Percentiles rank a stretch among this genome's conserved stretches.
Evolutionary conservation across 1,140 invertebrate genomes (phyloP).

Genomic region (Nilaparvata lugens): DNA sequence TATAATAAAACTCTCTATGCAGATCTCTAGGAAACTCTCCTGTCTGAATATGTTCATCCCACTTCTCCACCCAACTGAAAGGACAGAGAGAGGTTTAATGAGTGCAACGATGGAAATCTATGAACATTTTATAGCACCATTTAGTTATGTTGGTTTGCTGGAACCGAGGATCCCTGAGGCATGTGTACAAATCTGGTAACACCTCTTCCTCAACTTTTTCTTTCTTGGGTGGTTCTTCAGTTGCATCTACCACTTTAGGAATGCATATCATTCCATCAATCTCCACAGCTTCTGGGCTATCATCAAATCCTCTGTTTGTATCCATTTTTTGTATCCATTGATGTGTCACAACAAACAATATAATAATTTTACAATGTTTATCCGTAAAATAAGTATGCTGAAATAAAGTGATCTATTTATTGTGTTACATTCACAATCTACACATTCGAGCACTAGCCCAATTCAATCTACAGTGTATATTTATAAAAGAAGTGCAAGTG

Average conservation of each 20-base stretch:
- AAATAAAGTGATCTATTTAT: too few species aligned
- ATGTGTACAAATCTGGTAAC: not conserved
- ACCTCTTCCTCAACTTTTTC: too few species aligned
- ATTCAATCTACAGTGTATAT: too few species aligned
- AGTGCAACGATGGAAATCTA: slow-evolving; percentile 87
- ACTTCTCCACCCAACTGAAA: slow-evolving; percentile 80
- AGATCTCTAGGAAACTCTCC: slow-evolving; percentile 53
- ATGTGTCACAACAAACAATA: too few species aligned
- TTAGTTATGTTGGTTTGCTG: slow-evolving; percentile 18
- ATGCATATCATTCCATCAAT: slow-evolving; percentile 1
- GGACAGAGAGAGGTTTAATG: slow-evolving; percentile 84
- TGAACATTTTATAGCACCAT: slow-evolving; percentile 72
- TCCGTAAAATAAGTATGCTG: too few species aligned
- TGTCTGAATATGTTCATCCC: slow-evolving; percentile 72
- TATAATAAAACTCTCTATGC: slow-evolving; percentile 4
- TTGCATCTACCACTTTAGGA: not conserved
- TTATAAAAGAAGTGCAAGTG: too few species aligned
- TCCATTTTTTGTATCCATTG: too few species aligned
- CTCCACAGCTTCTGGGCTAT: not conserved
- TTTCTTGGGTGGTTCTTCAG: not conserved
- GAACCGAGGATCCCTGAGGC: slow-evolving; percentile 7
- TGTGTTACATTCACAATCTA: too few species aligned
- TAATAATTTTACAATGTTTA: too few species aligned
- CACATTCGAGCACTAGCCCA: too few species aligned
- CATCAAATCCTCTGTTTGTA: too few species aligned